Percentiles rank a stretch among this genome's conserved stretches.
These are phyloP conservation scores for Cherax quadricarinatus DNA, from an alignment of 1,140 invertebrate genomes.

Conservation along the genomic window DNA sequence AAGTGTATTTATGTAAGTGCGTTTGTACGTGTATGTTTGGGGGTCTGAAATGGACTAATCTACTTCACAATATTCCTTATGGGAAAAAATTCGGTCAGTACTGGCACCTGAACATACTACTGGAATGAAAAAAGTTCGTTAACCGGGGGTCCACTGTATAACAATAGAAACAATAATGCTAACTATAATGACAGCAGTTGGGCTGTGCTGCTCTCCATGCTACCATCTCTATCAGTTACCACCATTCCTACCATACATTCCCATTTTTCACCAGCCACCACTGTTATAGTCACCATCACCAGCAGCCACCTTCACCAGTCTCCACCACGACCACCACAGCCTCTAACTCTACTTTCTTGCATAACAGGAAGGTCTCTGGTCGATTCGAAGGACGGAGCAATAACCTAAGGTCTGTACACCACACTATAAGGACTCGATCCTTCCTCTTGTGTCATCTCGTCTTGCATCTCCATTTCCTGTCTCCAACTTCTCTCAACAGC, in stretches of 20 bases:
- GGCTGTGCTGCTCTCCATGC: no score
- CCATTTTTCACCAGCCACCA: not conserved
- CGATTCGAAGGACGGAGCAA: slow-evolving; percentile 43
- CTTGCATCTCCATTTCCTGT: not conserved
- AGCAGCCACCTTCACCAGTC: not conserved
- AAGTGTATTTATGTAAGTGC: no score
- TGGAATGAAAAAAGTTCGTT: no score
- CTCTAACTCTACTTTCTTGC: slow-evolving; percentile 45
- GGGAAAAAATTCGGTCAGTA: no score
- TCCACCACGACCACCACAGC: not conserved
- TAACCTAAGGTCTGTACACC: slow-evolving; percentile 64
- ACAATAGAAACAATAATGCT: no score
- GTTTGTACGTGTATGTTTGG: no score
- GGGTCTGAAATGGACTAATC: no score
- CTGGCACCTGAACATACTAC: no score
- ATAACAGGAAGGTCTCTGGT: slow-evolving; percentile 60
- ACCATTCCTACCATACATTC: not conserved
- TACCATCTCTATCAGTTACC: no score
- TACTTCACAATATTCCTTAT: no score
- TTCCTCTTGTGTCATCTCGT: not conserved
- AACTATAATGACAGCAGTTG: no score
- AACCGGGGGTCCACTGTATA: no score
- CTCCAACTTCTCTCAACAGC: not conserved
- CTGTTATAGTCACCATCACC: not conserved
- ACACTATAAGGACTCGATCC: not conserved